Evolutionary conservation across 1,140 invertebrate genomes (phyloP), one percentile per base, ranked within the genome.

Genomic region (Caenorhabditis brenneri): DNA sequence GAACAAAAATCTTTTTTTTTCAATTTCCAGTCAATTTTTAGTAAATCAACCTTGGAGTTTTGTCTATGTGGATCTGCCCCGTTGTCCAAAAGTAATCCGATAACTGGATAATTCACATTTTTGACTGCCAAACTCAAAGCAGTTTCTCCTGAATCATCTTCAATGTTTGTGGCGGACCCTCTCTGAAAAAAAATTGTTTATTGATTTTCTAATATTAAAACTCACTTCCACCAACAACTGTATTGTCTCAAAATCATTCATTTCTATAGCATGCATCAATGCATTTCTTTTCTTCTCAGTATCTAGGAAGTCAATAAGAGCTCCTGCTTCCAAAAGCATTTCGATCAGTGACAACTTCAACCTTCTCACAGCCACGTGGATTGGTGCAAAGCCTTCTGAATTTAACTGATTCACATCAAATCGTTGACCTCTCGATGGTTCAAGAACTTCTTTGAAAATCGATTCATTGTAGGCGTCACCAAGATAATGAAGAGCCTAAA

Each of bases 391-490:
- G 15, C 84, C 84, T 51, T 85, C 84, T 7, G 84, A 58, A 85
- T 85, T 85, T 46, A 79, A 3, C 39, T 80, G 49, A 33, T 82
- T 80, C 22, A 85, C n/a, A 39, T 81, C 53, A 6, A 83, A 58
- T 19, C 27, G 24, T n/a, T 42, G 31, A 15, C 48, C 79, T 31
- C 39, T 31, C 5, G 31, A 31, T 24, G 55, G 39, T 46, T 85
- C 84, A 3, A 85, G 36, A 27, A 85, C 39, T 33, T 85, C 84
- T 53, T 85, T 85, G 80, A 74, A 85, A 51, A 85, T 85, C 1
- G 79, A 82, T 31, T 85, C 84, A 65, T 85, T 85, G 80, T 85
- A 81, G 31, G 84, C 79, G 24, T 85, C 84, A 7, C 81, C 79
- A 24, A 85, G 65, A 39, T 85, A 85, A 46, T 85, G 84, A n/a